phyloP scores from a whole-genome alignment of 2,797 vertebrate genomes.

The Melanotaenia pygmaea region DNA sequence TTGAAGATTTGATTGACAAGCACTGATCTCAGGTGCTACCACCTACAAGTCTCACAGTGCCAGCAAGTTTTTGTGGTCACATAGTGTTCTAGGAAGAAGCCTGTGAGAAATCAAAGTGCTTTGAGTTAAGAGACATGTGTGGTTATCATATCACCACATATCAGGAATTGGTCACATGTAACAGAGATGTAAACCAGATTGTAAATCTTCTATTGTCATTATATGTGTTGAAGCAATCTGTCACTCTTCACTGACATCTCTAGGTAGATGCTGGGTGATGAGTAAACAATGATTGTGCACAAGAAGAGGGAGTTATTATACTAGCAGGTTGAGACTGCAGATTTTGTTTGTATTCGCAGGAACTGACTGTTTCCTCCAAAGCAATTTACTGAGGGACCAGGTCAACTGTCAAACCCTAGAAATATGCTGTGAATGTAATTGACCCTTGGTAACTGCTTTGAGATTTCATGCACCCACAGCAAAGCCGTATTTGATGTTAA shows the following conservation, averaged over 20 bases:
- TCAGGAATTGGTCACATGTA: conserved; percentile 53
- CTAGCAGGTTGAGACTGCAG: conserved; percentile 14
- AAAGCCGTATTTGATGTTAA: conserved; percentile 27
- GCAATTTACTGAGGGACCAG: conserved; percentile 49
- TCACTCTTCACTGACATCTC: conserved; percentile 28
- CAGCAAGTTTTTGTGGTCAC: conserved; percentile 34
- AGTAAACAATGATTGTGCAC: conserved; percentile 11
- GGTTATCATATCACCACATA: conserved; percentile 46
- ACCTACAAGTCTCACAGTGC: conserved; percentile 24
- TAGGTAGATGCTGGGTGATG: conserved; percentile 24
- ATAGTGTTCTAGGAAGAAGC: conserved; percentile 23
- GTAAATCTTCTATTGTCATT: conserved; percentile 24
- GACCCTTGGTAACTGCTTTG: not conserved
- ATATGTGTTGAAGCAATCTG: conserved; percentile 22
- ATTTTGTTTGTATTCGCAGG: conserved; percentile 35
- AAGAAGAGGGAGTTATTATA: conserved; percentile 4
- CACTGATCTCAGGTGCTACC: not conserved
- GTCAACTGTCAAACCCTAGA: conserved; percentile 45
- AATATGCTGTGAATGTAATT: conserved; percentile 32
- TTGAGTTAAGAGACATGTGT: conserved; percentile 32
- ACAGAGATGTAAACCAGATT: conserved; percentile 20
- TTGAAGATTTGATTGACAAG: not conserved
- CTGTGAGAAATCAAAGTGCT: conserved; percentile 28
- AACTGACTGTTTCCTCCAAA: conserved; percentile 30
- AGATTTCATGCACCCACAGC: conserved; percentile 23